A percentile compares a stretch with the other conserved stretches of the same genome.
Evolutionary conservation across 2,113 vertebrate genomes (phyloP).

Genomic region (Sylvietta virens): DNA sequence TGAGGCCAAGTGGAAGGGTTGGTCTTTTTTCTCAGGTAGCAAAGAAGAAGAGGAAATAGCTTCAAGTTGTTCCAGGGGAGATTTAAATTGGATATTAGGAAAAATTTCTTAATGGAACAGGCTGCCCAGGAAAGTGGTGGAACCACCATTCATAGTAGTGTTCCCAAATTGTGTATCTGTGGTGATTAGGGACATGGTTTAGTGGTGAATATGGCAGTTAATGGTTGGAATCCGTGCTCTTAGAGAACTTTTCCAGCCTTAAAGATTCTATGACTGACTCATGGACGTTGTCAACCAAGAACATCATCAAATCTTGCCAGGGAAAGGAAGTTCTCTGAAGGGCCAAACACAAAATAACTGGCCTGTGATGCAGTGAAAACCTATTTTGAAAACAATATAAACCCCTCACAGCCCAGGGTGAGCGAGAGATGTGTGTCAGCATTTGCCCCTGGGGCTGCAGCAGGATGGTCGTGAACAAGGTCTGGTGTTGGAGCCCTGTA

Average conservation of each 20-base stretch:
- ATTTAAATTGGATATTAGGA: neutral
- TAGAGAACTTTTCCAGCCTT: neutral
- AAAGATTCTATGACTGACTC: neutral
- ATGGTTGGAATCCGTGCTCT: neutral
- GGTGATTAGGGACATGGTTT: neutral
- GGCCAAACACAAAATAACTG: neutral
- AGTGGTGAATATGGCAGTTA: neutral
- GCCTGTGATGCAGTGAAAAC: neutral
- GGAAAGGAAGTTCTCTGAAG: neutral
- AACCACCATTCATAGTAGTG: neutral
- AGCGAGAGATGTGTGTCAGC: neutral
- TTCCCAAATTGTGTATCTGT: neutral
- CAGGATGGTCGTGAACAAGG: fast-evolving
- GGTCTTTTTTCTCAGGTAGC: neutral
- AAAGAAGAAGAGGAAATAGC: neutral
- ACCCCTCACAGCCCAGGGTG: fast-evolving
- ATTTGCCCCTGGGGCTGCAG: neutral
- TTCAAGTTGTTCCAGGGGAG: neutral
- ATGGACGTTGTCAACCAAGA: neutral
- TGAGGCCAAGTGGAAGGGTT: fast-evolving
- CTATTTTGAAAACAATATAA: neutral
- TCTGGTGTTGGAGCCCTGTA: neutral
- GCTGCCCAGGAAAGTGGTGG: neutral
- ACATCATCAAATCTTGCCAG: neutral
- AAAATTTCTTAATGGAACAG: neutral